Evolutionary conservation across 2,113 vertebrate species (phyloP), one percentile per base, ranked within the genome.

Genomic region (Motacilla alba): DNA sequence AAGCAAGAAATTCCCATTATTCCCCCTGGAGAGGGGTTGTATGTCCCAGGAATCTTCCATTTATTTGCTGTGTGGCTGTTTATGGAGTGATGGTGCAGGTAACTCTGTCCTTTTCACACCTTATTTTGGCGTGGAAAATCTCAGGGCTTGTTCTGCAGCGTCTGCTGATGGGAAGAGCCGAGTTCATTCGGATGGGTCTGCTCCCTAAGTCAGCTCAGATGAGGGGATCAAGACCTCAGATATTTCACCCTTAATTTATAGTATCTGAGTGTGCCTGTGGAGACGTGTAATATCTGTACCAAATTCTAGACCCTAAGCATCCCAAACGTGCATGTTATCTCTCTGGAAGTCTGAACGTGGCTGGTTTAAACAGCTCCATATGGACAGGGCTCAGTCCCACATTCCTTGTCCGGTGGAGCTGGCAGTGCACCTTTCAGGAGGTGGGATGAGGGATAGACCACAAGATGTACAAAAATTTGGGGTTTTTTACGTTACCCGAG

Each of bases 351-450:
- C 92, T 90, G 59, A 95, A 49, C 39, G 83, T 72, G 69, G 92
- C 37, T 97, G 53, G 79, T 95, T 95, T 96, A 96, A 96, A 81
- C 94, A 93, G 59, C 87, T 93, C 96, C 95, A 92, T 92, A 72
- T 93, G 94, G 11, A 56, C 35, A 7, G 88, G 95, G 90, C 90
- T 95, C 90, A 52, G 89, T 53, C 95, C 90, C 83, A 7, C 92
- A 93, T 96, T 96, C 95, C 84, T 96, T 53, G 88, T 69, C 75
- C 72, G 1, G 55, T 26, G 90, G 64, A 74, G 82, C 82, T 59
- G 84, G 59, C 72, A 15, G 72, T 31, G 91, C 72, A 72, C 90
- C 85, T 87, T 79, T 53, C 84, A 10, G 4, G 39, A 77, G 39
- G 28, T 26, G 67, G 69, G 49, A 41, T 52, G 11, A 55, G 28